Evolutionary conservation across 2,888 invertebrate genomes (phyloP).

Genomic region (Oligia fasciuncula): DNA sequence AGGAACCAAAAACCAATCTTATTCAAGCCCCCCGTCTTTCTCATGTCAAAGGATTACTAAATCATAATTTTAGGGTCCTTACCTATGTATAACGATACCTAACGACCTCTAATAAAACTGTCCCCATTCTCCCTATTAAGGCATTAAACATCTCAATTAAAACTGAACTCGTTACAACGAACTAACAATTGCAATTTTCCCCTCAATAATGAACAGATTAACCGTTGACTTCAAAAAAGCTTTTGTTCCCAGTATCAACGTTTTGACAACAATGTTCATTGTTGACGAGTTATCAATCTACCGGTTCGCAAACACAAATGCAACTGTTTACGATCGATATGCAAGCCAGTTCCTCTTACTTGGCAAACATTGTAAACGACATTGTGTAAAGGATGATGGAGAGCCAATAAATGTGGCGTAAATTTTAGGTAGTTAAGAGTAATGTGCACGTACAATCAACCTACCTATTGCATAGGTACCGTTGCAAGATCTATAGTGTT

Average conservation of each 20-base stretch:
- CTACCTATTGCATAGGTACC: not conserved
- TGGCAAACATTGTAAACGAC: constrained; percentile 21
- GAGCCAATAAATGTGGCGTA: constrained; percentile 12
- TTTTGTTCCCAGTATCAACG: constrained; percentile 47
- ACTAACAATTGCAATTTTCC: constrained; percentile 39
- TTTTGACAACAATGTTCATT: constrained; percentile 60
- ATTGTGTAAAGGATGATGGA: constrained; percentile 6
- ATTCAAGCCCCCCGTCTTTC: not conserved
- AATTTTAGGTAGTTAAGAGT: not conserved
- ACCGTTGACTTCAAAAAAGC: constrained; percentile 40
- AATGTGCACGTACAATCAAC: not conserved
- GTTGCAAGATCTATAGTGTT: not conserved
- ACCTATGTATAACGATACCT: not conserved
- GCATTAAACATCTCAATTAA: constrained; percentile 8
- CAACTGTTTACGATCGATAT: constrained; percentile 31
- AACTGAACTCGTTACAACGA: constrained; percentile 19
- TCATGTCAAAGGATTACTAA: not conserved
- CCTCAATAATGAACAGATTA: constrained; percentile 34
- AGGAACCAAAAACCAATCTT: not conserved
- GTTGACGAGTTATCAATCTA: constrained; percentile 40
- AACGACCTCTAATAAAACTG: constrained; percentile 7
- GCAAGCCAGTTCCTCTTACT: constrained; percentile 18
- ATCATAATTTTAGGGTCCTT: not conserved
- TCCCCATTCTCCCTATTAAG: not conserved
- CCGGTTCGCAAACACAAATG: constrained; percentile 37